phyloP scores from a whole-genome alignment of 2,113 vertebrate species.

The Salvator merianae region DNA sequence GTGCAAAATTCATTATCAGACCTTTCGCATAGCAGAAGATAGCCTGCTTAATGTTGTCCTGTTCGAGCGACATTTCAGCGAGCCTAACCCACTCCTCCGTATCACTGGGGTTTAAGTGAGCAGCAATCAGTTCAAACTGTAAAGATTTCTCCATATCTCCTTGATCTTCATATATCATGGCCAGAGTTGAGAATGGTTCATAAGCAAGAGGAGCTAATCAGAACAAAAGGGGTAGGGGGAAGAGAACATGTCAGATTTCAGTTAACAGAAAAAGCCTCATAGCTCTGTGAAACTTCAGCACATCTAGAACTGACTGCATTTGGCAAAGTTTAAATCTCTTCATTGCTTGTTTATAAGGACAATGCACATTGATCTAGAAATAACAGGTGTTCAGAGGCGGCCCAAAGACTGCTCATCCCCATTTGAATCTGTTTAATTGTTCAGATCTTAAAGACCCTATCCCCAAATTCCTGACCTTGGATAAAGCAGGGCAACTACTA shows the following conservation, averaged over 20 bases:
- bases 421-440: neutral
- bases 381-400: neutral
- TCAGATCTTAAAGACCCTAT: neutral
- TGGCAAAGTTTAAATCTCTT: neutral
- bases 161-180: constrained; percentile 98
- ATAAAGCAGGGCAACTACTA: neutral
- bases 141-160: constrained; percentile 93
- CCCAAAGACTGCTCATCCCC: neutral
- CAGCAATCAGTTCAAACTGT: constrained; percentile 95
- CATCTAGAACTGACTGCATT: neutral
- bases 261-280: neutral
- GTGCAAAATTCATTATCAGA: constrained; percentile 37
- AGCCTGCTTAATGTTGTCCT: constrained; percentile 95
- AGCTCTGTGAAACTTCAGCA: neutral
- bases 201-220: constrained; percentile 92
- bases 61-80: constrained; percentile 97
- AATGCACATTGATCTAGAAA: neutral
- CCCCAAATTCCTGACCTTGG: neutral
- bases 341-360: neutral
- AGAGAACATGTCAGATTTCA: neutral
- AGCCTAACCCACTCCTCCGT: constrained; percentile 95
- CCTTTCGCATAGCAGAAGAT: constrained; percentile 97
- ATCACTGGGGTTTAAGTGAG: constrained; percentile 95
- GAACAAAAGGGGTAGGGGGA: constrained; percentile 6
- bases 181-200: constrained; percentile 96